Base-by-base conservation (phyloP, 2,797 vertebrate genomes). In the Myotis myotis region DNA sequence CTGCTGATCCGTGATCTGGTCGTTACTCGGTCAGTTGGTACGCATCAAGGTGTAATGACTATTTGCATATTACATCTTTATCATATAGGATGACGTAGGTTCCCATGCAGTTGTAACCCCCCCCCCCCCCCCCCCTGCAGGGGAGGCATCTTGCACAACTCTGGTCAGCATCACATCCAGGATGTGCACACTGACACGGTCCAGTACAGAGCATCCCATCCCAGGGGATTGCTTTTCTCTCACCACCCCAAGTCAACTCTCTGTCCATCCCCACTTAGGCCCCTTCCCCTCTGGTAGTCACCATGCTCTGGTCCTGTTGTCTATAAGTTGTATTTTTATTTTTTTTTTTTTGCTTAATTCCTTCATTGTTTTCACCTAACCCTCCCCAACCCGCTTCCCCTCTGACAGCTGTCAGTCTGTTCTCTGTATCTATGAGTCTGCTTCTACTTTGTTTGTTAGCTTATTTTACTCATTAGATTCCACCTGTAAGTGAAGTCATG, bases 171-270 rank as follows among this genome's bases (percentile, higher is more conserved):
- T 30, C 33, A 13, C 15, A 7, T 16, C 13, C 17, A 15, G 17
- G 38, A 41, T 4, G 3, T 6, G 3, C 66, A 66, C 13, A 1
- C 5, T 0, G 41, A 8, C 3, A 3, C 3, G 1, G 25, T 28
- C 33, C 5, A 47, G 70, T 5, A 1, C 41, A 15, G 60, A n/a
- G 15, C 60, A 30, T 30, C 30, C 60, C 25, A 7, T 15, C 28
- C 60, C 60, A 15, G 13, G 28, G 28, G 60, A 30, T 1, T 7
- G 60, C 60, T 28, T 28, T 62, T 30, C 6, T 30, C 60, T 57
- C 23, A 7, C 60, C 60, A 7, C 28, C 60, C 28, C 60, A 30
- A 15, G 60, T 62, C 60, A 30, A 30, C 25, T 62, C 60, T 62
- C 11, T 12, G 25, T 62, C 60, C 60, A 64, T n/a, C 60, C 15